These are phyloP conservation scores for Aplochiton taeniatus DNA, from an alignment of 2,797 vertebrate species.

Conservation along the genomic window DNA sequence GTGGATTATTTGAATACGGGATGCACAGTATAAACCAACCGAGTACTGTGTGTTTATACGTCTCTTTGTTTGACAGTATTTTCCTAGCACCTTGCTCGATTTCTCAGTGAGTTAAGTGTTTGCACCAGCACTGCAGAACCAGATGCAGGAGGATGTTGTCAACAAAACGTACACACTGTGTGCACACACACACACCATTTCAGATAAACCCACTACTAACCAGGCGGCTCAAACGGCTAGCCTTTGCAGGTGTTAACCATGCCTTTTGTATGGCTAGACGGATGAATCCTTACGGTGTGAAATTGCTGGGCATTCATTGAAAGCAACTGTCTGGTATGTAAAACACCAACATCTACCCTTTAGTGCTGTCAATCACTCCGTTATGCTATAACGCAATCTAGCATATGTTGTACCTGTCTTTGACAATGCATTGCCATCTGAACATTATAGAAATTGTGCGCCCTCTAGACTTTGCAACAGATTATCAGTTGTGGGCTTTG, in stretches of 20 bases:
- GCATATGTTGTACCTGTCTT: too few species aligned
- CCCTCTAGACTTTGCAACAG: too few species aligned
- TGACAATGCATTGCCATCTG: too few species aligned
- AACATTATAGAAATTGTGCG: too few species aligned
- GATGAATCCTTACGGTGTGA: not conserved
- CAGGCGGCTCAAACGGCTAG: slow-evolving; percentile 22
- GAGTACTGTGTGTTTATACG: not conserved
- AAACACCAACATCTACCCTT: too few species aligned
- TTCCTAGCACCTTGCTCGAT: not conserved
- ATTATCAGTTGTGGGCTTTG: too few species aligned
- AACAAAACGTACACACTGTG: slow-evolving; percentile 36
- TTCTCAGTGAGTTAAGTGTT: slow-evolving; percentile 35
- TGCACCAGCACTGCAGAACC: slow-evolving; percentile 50
- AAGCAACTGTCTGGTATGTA: too few species aligned
- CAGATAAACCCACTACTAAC: slow-evolving; percentile 17
- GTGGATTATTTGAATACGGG: slow-evolving; percentile 1
- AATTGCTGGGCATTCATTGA: too few species aligned
- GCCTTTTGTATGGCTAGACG: slow-evolving; percentile 17
- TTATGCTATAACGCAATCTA: too few species aligned
- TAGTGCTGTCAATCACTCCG: too few species aligned
- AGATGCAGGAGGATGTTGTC: slow-evolving; percentile 46
- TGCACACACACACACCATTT: slow-evolving; percentile 15
- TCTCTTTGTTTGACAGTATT: too few species aligned
- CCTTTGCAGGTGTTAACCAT: slow-evolving; percentile 12
- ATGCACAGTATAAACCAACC: too few species aligned